These are phyloP conservation scores for Craseonycteris thonglongyai DNA, from an alignment of 2,113 vertebrate species.

Conservation along the genomic window DNA sequence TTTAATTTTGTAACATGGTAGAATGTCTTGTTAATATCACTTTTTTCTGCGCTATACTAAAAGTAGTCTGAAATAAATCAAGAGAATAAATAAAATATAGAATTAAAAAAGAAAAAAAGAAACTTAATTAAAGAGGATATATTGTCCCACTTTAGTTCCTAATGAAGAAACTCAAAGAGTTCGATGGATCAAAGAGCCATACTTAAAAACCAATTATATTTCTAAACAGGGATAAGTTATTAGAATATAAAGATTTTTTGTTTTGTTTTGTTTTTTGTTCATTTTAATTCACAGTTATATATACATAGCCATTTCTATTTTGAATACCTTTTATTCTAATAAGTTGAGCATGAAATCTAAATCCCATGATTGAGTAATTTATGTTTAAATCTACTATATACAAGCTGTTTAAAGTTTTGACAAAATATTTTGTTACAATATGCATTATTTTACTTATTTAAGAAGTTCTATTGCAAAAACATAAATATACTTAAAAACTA, in stretches of 20 bases:
- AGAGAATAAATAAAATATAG: background rate
- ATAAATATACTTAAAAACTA: background rate
- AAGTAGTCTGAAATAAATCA: background rate
- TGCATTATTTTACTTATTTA: constrained; percentile 6
- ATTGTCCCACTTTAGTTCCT: background rate
- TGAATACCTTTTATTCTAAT: background rate
- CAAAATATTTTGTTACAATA: background rate
- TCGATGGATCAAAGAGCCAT: background rate
- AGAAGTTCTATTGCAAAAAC: background rate
- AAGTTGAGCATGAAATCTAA: constrained; percentile 12
- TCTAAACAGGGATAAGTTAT: background rate
- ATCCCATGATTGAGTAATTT: background rate
- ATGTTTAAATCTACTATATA: too few relatives aligned
- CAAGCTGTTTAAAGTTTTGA: too few relatives aligned
- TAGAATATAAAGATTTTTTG: background rate
- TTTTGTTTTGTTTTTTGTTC: background rate
- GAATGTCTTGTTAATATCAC: background rate
- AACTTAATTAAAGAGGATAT: background rate
- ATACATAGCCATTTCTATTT: background rate
- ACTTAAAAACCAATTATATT: background rate
- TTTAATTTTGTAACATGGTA: background rate
- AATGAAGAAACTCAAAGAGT: background rate
- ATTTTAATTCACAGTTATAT: constrained; percentile 5
- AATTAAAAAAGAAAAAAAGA: background rate
- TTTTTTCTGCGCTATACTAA: background rate